phyloP scores from a whole-genome alignment of 1,140 invertebrate species.

The Drosophila grimshawi region DNA sequence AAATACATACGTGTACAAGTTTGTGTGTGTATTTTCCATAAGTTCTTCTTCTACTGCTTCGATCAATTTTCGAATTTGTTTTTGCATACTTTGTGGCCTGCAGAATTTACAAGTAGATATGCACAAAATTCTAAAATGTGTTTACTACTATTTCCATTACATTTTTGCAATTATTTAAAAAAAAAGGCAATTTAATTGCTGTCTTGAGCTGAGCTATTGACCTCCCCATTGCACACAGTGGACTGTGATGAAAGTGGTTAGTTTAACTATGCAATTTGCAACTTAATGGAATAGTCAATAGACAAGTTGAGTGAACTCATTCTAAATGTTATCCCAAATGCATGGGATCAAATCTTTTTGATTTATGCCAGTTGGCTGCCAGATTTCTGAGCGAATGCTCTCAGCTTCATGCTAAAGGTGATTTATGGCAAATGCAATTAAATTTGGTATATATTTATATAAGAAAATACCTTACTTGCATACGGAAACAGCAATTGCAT shows the following conservation, averaged over 20 bases:
- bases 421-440: constrained; percentile 32
- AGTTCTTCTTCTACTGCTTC: constrained; percentile 10
- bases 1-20: neutral
- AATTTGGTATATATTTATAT: neutral
- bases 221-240: neutral
- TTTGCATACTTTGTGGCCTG: constrained; percentile 58
- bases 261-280: constrained; percentile 48
- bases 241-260: constrained; percentile 1
- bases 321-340: constrained; percentile 15
- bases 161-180: constrained; percentile 68
- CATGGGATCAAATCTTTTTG: constrained; percentile 35
- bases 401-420: constrained; percentile 14
- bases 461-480: too few species aligned
- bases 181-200: constrained; percentile 71
- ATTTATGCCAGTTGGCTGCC: constrained; percentile 39
- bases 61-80: constrained; percentile 36
- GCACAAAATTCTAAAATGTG: constrained; percentile 46
- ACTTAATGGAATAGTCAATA: constrained; percentile 44
- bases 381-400: constrained; percentile 10
- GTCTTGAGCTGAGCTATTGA: constrained; percentile 12
- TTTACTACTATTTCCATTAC: constrained; percentile 46
- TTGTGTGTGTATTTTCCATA: constrained; percentile 1
- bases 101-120: constrained; percentile 39
- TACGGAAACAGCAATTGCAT: neutral
- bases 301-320: constrained; percentile 1